phyloP scores from a whole-genome alignment of 2,797 vertebrate genomes.

The Sandelia bainsii region DNA sequence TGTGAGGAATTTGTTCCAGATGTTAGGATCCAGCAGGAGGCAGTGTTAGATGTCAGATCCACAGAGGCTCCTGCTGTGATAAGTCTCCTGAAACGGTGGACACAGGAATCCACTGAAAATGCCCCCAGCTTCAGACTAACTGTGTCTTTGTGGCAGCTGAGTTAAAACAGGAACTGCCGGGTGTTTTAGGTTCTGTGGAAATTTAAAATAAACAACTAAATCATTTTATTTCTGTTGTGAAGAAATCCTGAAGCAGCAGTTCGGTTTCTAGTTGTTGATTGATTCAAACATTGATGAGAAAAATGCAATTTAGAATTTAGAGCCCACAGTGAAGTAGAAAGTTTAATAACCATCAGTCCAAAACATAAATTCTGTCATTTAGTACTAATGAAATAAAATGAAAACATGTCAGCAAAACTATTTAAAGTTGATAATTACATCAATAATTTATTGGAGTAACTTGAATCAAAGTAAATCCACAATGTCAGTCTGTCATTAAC shows the following conservation, averaged over 20 bases:
- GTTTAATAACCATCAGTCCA: too few species aligned
- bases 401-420: too few species aligned
- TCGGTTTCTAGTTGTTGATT: background rate
- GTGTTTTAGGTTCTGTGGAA: background rate
- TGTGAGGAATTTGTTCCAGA: background rate
- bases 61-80: background rate
- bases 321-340: too few species aligned
- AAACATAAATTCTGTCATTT: too few species aligned
- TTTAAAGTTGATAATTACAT: too few species aligned
- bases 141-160: background rate
- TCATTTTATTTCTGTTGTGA: background rate
- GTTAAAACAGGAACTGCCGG: background rate
- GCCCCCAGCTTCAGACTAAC: background rate
- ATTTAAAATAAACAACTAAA: background rate
- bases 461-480: background rate
- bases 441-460: background rate
- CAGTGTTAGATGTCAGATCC: slow-evolving; percentile 4
- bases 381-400: too few species aligned
- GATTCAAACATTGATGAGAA: too few species aligned
- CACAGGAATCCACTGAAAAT: background rate
- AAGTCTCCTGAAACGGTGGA: background rate
- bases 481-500: too few species aligned
- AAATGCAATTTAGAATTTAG: too few species aligned
- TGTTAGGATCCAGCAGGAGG: slow-evolving; percentile 54
- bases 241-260: background rate